Evolutionary conservation across 1,140 invertebrate species (phyloP).

Genomic region (Stenopsyche tienmushanensis): DNA sequence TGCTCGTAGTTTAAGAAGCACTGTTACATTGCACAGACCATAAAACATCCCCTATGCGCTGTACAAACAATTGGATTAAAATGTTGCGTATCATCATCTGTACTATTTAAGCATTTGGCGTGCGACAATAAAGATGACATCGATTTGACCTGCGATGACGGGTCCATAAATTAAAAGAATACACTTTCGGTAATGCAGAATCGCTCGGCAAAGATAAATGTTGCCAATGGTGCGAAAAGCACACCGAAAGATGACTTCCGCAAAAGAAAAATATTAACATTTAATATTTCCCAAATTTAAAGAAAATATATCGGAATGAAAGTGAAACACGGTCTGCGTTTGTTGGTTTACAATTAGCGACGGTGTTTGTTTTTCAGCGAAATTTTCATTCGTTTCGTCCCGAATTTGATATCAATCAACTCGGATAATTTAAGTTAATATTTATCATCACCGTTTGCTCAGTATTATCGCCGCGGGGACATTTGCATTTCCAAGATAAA

Average conservation of each 20-base stretch:
- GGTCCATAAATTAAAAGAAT: neutral
- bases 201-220: neutral
- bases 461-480: neutral
- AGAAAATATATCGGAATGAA: slow-evolving; percentile 35
- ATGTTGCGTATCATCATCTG: slow-evolving; percentile 15
- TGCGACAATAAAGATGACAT: neutral
- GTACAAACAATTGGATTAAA: slow-evolving; percentile 23
- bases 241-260: neutral
- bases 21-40: too few relatives aligned
- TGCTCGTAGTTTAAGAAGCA: too few relatives aligned
- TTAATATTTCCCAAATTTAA: slow-evolving; percentile 32
- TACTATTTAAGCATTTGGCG: slow-evolving; percentile 9
- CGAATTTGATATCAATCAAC: slow-evolving; percentile 5
- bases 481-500: neutral
- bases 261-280: slow-evolving; percentile 27
- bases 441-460: neutral
- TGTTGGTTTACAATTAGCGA: slow-evolving; percentile 38
- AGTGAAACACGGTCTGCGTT: slow-evolving; percentile 10
- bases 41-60: slow-evolving; percentile 5
- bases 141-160: neutral
- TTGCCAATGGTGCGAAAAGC: neutral
- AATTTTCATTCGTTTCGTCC: slow-evolving; percentile 2
- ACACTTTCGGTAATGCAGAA: neutral
- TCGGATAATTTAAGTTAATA: neutral
- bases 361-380: neutral